phyloP scores from a whole-genome alignment of 2,797 vertebrate species.

The Liasis olivaceus region DNA sequence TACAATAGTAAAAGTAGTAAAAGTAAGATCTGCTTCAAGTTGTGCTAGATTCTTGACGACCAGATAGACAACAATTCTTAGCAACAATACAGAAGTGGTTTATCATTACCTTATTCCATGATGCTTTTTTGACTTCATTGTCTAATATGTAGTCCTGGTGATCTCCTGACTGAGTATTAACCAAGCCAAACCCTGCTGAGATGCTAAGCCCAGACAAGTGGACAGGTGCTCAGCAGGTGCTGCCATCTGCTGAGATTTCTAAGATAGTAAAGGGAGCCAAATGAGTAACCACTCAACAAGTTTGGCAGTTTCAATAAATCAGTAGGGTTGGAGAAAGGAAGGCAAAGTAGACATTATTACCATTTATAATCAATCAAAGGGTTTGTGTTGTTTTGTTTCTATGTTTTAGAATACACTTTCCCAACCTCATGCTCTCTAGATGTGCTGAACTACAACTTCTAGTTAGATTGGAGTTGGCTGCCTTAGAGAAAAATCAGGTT shows the following conservation, averaged over 20 bases:
- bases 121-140: neutral
- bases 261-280: constrained; percentile 26
- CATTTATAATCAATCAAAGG: neutral
- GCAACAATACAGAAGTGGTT: neutral
- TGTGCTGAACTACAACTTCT: neutral
- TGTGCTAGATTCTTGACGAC: neutral
- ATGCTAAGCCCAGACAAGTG: neutral
- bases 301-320: constrained; percentile 44
- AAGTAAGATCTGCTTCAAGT: neutral
- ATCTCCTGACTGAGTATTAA: neutral
- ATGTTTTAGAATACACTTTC: neutral
- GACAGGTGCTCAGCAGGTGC: neutral
- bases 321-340: constrained; percentile 14
- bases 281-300: constrained; percentile 11
- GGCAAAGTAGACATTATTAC: neutral
- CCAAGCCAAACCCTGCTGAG: neutral
- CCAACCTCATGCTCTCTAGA: neutral
- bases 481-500: constrained; percentile 41
- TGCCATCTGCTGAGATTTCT: neutral
- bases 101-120: neutral
- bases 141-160: neutral
- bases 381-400: neutral
- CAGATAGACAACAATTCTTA: neutral
- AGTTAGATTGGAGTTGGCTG: neutral
- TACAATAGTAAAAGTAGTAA: neutral